Evolutionary conservation across 2,113 vertebrate genomes (phyloP), one percentile per base, ranked within the genome.

Genomic region (Pterocles gutturalis): DNA sequence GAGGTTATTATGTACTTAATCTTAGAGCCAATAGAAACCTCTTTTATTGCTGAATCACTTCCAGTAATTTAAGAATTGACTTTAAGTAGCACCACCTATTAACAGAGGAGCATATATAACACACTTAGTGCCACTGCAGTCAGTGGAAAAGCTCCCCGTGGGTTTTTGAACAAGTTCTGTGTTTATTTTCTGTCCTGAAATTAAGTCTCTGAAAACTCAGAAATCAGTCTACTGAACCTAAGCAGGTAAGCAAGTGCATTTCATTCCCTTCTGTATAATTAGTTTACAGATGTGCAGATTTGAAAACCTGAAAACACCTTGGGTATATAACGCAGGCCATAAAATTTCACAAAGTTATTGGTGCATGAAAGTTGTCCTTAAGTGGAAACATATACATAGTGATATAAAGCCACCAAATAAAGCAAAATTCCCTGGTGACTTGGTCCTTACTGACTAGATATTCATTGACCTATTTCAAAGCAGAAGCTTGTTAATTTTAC

Each of bases 201-300:
- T 89, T n/a, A 89, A 85, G 75, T 93, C 19, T 83, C 90, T 88
- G 73, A 83, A 90, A 95, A 57, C n/a, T 55, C 70, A 69, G 65
- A 91, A 89, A 87, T 76, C 62, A 88, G 73, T 80, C 46, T 69
- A 14, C 70, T 89, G 81, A 66, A 83, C 62, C 69, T 76, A 79
- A 84, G 13, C 76, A 89, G 61, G 73, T 79, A 85, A 79, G 75
- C 36, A 77, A 88, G 34, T 25, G 49, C 70, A 83, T 95, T 95
- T 87, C 76, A 89, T 83, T 96, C 67, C 71, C 54, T 72, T 72
- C 73, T 90, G 36, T 88, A 46, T 93, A 96, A 85, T 96, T 91
- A 72, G 62, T 89, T 91, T 96, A 86, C 58, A 85, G 87, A 93
- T 86, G 67, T 90, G 62, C 41, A 73, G 76, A 78, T 90, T 67